Base-by-base conservation (phyloP, 2,113 vertebrate species). In the Murina feae region DNA sequence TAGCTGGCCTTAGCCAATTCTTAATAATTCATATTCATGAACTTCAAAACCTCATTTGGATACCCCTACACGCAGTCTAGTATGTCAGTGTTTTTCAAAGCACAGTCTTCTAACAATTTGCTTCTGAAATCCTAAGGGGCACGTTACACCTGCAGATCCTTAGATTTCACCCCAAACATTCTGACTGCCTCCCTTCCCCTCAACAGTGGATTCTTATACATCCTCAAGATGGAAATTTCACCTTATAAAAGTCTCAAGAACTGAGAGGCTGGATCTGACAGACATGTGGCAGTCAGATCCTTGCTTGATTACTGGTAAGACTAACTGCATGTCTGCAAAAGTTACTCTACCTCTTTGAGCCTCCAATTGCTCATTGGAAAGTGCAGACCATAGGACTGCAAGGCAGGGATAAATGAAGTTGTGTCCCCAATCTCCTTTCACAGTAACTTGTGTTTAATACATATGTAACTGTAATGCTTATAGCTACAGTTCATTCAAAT, bases 151-250 rank as follows among this genome's bases (percentile, higher is more conserved):
- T 49, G 32, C 1, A 79, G 28, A 12, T 23, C 23, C 18, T 37
- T 6, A 9, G 35, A 8, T 13, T 37, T 32, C 35, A 30, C 4
- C 9, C 0, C 10, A 28, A 23, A 12, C 13, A 5, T 17, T 72
- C 13, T 32, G 18, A 55, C 9, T 28, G 17, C 14, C 25, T 10
- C 8, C 42, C 2, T 30, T 42, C 68, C 20, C 11, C 10, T 7
- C 13, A 9, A 17, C 10, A 4, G 1, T 2, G 5, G 14, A 35
- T 35, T 76, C 5, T 20, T 39, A 6, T 1, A 9, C 5, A 25
- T 68, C 18, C 23, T 94, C 6, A 21, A 32, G 28, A 47, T 5
- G 28, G 44, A 72, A 7, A 39, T 47, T 20, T 23, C n/a, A 32
- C 3, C 39, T 75, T 75, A 35, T n/a, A n/a, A n/a, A 47, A 53